A percentile compares a stretch with the other conserved stretches of the same genome.
These are phyloP conservation scores for Chascanopsetta lugubris DNA, from an alignment of 2,113 vertebrate genomes.

Conservation along the genomic window DNA sequence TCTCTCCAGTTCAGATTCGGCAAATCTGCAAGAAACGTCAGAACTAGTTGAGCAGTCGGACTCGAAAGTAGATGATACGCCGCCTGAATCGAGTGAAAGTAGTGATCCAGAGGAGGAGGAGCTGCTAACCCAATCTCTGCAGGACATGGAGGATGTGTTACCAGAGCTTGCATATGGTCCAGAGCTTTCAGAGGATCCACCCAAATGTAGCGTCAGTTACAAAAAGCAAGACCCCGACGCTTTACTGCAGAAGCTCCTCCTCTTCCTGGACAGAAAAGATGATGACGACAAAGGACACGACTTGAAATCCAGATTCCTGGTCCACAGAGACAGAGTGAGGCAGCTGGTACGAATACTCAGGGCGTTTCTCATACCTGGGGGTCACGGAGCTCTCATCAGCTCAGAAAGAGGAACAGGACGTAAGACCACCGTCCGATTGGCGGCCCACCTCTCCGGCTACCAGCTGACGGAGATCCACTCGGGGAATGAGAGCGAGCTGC, in stretches of 20 bases:
- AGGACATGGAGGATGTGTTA: slow-evolving; percentile 38
- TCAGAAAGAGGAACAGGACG: slow-evolving; percentile 78
- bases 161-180: slow-evolving; percentile 74
- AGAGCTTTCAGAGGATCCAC: slow-evolving; percentile 58
- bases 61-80: not conserved
- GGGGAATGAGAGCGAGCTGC: slow-evolving; percentile 61
- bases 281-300: slow-evolving; percentile 22
- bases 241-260: slow-evolving; percentile 69
- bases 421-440: slow-evolving; percentile 78
- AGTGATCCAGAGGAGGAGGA: not conserved
- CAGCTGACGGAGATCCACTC: slow-evolving; percentile 76
- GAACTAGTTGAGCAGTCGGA: slow-evolving; percentile 15
- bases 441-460: slow-evolving; percentile 70
- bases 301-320: slow-evolving; percentile 39
- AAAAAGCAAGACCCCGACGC: slow-evolving; percentile 63
- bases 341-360: slow-evolving; percentile 83
- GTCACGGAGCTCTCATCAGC: slow-evolving; percentile 81
- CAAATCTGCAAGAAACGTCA: slow-evolving; percentile 10
- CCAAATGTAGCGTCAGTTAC: slow-evolving; percentile 67
- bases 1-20: slow-evolving; percentile 11
- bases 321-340: slow-evolving; percentile 68
- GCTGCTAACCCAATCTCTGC: slow-evolving; percentile 13
- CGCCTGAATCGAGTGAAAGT: slow-evolving; percentile 19
- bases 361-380: slow-evolving; percentile 76
- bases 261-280: slow-evolving; percentile 44